Base-by-base conservation (phyloP, 2,797 vertebrate genomes). In the Florisuga fusca region DNA sequence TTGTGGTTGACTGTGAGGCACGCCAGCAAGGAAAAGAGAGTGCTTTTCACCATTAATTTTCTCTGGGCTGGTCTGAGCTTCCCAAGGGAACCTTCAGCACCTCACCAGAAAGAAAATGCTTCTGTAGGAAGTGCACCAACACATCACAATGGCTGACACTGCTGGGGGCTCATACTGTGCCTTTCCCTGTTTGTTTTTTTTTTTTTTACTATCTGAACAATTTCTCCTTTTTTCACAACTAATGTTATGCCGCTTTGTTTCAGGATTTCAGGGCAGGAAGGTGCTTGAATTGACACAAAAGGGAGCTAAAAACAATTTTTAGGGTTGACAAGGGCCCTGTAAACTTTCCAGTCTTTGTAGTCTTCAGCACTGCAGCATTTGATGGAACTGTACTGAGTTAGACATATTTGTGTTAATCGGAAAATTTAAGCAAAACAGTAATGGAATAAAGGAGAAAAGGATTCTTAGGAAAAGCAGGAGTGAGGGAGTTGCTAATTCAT, bases 11-110 rank as follows among this genome's bases (percentile, higher is more conserved):
- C 81, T 83, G 5, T 64, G 64, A 89, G 55, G 45, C 64, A 68
- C 89, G 95, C 75, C 93, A 95, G 66, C 64, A 94, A 79, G 38
- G 84, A 90, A 87, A 91, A 82, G 69, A 89, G 79, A 95, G 91
- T 75, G 66, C 76, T 92, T 94, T 95, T 85, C 82, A 73, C 61
- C 58, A 75, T 92, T 89, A 80, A 72, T 89, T 92, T 94, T 96
- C 89, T 80, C 62, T 86, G 73, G 69, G 62, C 51, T 89, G 75
- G 54, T 69, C 77, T 73, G 67, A 88, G 72, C 48, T 31, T 95
- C 91, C 89, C 92, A 84, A 68, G 55, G 69, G 93, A 63, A 50
- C 54, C 15, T n/a, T 94, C 19, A 72, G 48, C 85, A 54, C 41
- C 51, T 83, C 26, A 29, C 48, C 57, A 77, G 64, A 61, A 76